Percentiles rank a stretch among this genome's conserved stretches.
Evolutionary conservation across 2,113 vertebrate species (phyloP).

Genomic region (Lonchura striata): DNA sequence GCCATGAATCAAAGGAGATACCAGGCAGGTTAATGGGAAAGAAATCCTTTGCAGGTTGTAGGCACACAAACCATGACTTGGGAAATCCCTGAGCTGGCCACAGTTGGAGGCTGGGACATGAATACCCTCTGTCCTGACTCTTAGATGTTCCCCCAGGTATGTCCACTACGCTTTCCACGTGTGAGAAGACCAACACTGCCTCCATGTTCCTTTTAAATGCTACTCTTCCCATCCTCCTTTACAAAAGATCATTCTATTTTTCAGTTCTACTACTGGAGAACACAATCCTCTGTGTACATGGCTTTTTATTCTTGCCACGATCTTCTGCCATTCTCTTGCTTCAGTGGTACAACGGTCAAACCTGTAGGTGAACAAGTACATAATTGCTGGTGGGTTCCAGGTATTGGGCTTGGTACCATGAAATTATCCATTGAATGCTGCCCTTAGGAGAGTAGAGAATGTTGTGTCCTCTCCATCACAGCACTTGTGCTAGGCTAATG

Average conservation of each 20-base stretch:
- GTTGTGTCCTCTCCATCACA: rapidly evolving
- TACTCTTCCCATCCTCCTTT: background rate
- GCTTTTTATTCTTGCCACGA: background rate
- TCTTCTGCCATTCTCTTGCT: background rate
- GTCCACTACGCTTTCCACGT: rapidly evolving
- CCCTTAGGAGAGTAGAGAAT: background rate
- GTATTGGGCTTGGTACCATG: rapidly evolving
- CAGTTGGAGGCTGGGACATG: background rate
- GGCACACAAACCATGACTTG: background rate
- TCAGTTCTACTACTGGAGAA: background rate
- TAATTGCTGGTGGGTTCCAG: background rate
- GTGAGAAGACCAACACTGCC: background rate
- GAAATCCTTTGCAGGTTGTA: background rate
- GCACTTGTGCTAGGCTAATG: background rate
- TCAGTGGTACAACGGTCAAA: background rate
- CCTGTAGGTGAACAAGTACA: background rate
- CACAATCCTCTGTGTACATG: background rate
- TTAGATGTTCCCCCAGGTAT: background rate
- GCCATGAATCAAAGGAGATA: background rate
- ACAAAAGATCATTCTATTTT: background rate
- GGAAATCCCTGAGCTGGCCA: background rate
- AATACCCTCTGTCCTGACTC: background rate
- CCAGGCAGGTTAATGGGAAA: background rate
- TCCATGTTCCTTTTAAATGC: background rate
- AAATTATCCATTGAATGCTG: background rate